Conservation (phyloP, 1,140 invertebrate species). For the Pseudobourletiella spinata region DNA sequence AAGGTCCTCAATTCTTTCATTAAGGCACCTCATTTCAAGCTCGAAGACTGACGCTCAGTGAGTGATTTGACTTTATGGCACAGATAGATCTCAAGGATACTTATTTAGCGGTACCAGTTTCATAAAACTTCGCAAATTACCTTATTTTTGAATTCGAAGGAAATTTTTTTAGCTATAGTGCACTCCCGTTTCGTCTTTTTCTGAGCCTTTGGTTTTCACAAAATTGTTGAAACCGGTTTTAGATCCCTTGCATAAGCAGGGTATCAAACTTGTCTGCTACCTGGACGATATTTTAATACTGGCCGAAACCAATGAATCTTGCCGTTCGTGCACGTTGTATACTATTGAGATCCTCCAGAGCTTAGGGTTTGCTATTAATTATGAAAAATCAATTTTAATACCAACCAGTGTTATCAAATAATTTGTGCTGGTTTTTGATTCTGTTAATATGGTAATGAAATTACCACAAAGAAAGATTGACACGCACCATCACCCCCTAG, state of each 20-base stretch:
- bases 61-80: not conserved
- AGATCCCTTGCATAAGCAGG: not conserved
- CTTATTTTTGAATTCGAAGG: constrained; percentile 4
- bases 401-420: not conserved
- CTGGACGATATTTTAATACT: not conserved
- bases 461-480: not conserved
- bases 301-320: no score
- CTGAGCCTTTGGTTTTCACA: constrained; percentile 9
- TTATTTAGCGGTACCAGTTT: constrained; percentile 7
- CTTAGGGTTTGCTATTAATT: not conserved
- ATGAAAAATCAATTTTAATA: constrained; percentile 9
- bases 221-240: constrained; percentile 19
- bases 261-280: not conserved
- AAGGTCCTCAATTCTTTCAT: constrained; percentile 9
- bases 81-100: constrained; percentile 15
- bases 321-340: not conserved
- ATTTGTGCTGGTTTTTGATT: constrained; percentile 2
- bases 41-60: constrained; percentile 1
- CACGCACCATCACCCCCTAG: not conserved
- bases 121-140: not conserved
- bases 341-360: not conserved
- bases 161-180: not conserved
- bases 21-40: constrained; percentile 8
- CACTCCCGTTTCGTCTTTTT: constrained; percentile 8
- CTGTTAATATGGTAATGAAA: not conserved